Evolutionary conservation across 2,888 invertebrate genomes (phyloP), one percentile per base, ranked within the genome.

Genomic region (Electrophaes corylata): DNA sequence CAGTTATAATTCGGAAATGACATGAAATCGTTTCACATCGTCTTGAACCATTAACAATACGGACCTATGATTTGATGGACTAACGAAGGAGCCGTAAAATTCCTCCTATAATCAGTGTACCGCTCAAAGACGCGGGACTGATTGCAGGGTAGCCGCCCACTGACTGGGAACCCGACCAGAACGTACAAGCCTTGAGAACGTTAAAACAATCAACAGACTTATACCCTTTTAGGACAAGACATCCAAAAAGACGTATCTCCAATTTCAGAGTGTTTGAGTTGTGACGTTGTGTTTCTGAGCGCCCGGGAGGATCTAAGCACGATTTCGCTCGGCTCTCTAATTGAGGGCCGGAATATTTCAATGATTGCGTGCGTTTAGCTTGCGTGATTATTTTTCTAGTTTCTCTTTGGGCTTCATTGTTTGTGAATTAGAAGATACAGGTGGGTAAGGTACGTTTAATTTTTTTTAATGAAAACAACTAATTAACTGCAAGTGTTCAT

Each of bases 91-190:
- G 81, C 83, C 82, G 84, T 86, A 85, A 86, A 86, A 84, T 84
- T 79, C 84, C 78, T 79, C 74, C 82, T 83, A 81, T 90, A 91
- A 91, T 91, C 86, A 86, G 72, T 71, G 71, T 76, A 75, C 82
- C 83, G 81, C 78, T 81, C 76, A 77, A 78, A 77, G 79, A 64
- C 69, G 60, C 73, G 76, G 72, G 72, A 65, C 67, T 85, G 90
- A 91, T 91, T 90, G 84, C 72, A 88, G 90, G 88, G 85, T 86
- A 80, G 77, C 86, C 90, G 88, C 90, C 90, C 88, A 89, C 77
- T 72, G 79, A 44, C 70, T 76, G 75, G 74, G 76, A 79, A 79
- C 66, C 73, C 73, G 69, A 73, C 76, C 76, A 73, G 70, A 73
- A 74, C 78, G 53, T 26, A 59, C 70, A 67, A 75, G 65, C 56